Conservation (phyloP, 2,797 vertebrate species). For the Adrianichthys oophorus region DNA sequence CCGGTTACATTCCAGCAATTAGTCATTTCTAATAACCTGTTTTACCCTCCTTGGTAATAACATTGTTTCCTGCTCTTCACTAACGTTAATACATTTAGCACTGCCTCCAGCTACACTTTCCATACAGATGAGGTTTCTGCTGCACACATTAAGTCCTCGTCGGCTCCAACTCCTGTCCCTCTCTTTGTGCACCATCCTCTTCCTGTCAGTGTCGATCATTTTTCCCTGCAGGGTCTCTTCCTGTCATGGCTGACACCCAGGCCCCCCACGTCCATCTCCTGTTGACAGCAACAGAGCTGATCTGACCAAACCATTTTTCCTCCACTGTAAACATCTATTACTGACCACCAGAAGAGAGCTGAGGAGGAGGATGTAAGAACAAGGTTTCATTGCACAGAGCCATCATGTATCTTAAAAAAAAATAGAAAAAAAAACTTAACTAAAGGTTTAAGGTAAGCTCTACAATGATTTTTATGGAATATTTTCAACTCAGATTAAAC, state of each 20-base stretch:
- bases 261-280: conserved; percentile 35
- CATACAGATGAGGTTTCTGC: conserved; percentile 45
- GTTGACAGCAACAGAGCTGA: conserved; percentile 41
- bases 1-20: conserved; percentile 40
- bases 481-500: too few species aligned
- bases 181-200: background rate
- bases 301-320: conserved; percentile 50
- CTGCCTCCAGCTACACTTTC: conserved; percentile 43
- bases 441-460: too few species aligned
- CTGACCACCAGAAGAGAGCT: background rate
- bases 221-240: conserved; percentile 2
- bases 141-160: conserved; percentile 27
- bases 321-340: conserved; percentile 55
- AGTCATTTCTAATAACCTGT: conserved; percentile 62
- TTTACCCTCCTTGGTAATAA: conserved; percentile 47
- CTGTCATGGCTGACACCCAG: conserved; percentile 22
- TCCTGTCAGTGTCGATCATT: conserved; percentile 16
- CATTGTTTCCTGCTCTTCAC: conserved; percentile 55
- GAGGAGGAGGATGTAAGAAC: background rate
- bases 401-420: too few species aligned
- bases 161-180: background rate
- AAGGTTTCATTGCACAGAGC: too few species aligned
- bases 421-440: too few species aligned
- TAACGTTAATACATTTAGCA: conserved; percentile 48
- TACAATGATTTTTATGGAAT: too few species aligned